These are phyloP conservation scores for Limnothrissa miodon DNA, from an alignment of 2,113 vertebrate genomes.

Conservation along the genomic window DNA sequence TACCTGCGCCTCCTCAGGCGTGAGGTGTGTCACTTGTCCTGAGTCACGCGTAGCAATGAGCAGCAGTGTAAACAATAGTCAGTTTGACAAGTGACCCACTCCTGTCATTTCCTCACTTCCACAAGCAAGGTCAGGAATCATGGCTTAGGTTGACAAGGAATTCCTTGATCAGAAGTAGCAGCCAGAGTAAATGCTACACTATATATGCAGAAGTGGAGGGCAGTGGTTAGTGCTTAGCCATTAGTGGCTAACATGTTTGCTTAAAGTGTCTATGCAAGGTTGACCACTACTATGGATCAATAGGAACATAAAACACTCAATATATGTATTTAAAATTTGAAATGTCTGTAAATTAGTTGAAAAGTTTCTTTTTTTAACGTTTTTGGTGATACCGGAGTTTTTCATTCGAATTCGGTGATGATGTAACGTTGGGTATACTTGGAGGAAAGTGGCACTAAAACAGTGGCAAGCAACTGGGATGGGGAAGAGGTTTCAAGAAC, in stretches of 20 bases:
- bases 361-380: too few relatives aligned
- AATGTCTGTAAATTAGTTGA: too few relatives aligned
- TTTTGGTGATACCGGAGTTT: too few relatives aligned
- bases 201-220: constrained; percentile 21
- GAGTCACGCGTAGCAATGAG: constrained; percentile 37
- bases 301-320: too few relatives aligned
- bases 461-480: too few relatives aligned
- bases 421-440: too few relatives aligned
- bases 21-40: not conserved
- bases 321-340: too few relatives aligned
- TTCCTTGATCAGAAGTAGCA: constrained; percentile 58
- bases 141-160: constrained; percentile 62
- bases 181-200: constrained; percentile 50
- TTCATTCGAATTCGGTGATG: too few relatives aligned
- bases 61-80: constrained; percentile 40
- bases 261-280: too few relatives aligned
- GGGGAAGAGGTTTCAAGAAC: too few relatives aligned
- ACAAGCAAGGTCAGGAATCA: constrained; percentile 39
- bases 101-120: constrained; percentile 60
- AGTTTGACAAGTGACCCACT: constrained; percentile 65
- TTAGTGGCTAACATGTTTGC: not conserved
- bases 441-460: too few relatives aligned
- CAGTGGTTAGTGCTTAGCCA: not conserved
- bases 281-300: too few relatives aligned
- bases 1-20: not conserved